Percentiles rank a stretch among this genome's conserved stretches.
Evolutionary conservation across 2,888 invertebrate species (phyloP).

Genomic region (Morpho achilles): DNA sequence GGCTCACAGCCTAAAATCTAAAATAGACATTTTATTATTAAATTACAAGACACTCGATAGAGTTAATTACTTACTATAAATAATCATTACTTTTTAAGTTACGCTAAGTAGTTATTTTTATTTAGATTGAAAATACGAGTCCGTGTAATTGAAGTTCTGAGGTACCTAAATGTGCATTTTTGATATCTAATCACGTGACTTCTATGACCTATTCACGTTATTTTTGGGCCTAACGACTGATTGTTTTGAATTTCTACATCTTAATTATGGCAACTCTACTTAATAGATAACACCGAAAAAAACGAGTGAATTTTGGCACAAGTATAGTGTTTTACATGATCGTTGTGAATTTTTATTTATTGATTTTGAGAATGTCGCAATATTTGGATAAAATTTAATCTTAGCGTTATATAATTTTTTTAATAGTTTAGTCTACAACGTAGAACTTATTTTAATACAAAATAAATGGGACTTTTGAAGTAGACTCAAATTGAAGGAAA

Average conservation of each 20-base stretch:
- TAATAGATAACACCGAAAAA: constrained; percentile 19
- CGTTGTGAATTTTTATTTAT: background rate
- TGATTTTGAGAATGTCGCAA: too few species aligned
- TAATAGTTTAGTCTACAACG: constrained; percentile 4
- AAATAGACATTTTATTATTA: constrained; percentile 54
- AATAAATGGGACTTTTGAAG: constrained; percentile 3
- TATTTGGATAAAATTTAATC: too few species aligned
- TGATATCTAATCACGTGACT: constrained; percentile 7
- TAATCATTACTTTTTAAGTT: constrained; percentile 36
- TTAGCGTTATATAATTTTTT: too few species aligned
- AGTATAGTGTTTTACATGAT: constrained; percentile 6
- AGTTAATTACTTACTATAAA: constrained; percentile 31
- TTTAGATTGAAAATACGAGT: constrained; percentile 55
- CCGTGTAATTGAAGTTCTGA: constrained; percentile 40
- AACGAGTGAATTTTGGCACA: constrained; percentile 55
- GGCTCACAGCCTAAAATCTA: constrained; percentile 75
- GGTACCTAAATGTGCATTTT: constrained; percentile 20
- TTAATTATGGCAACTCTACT: constrained; percentile 14
- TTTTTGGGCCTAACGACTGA: background rate
- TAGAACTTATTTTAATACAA: constrained; percentile 6
- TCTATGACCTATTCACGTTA: too few species aligned
- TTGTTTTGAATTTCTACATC: background rate
- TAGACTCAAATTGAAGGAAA: background rate
- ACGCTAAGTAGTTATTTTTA: constrained; percentile 43
- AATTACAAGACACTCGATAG: constrained; percentile 54